Percentiles rank a stretch among this genome's conserved stretches.
These are phyloP conservation scores for Noctua janthina DNA, from an alignment of 2,888 invertebrate genomes.

Conservation along the genomic window DNA sequence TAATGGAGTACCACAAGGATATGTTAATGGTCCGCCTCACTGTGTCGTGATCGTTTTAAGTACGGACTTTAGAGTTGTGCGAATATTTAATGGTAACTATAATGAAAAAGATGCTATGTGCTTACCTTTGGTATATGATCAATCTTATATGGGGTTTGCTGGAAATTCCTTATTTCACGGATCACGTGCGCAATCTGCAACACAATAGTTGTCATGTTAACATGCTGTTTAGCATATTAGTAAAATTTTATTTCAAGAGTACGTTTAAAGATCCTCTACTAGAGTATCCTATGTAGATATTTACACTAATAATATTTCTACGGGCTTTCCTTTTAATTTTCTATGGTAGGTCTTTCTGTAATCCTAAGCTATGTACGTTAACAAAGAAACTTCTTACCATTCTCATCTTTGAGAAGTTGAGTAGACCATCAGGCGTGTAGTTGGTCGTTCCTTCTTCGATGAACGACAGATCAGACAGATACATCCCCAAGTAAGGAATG, in stretches of 20 bases:
- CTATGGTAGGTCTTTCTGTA: background rate
- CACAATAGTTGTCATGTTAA: background rate
- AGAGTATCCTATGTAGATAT: background rate
- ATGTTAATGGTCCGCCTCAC: background rate
- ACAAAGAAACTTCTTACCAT: slow-evolving; percentile 92
- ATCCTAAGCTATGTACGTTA: background rate
- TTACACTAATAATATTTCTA: background rate
- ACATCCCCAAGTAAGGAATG: slow-evolving; percentile 96
- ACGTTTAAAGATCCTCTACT: too few relatives aligned
- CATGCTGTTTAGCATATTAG: background rate
- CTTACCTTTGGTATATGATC: slow-evolving; percentile 94
- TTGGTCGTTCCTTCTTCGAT: slow-evolving; percentile 98
- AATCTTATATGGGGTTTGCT: slow-evolving; percentile 97
- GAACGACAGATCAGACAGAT: slow-evolving; percentile 97
- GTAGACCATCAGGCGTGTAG: slow-evolving; percentile 96
- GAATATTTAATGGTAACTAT: background rate
- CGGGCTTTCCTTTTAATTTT: background rate
- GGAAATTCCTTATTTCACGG: slow-evolving; percentile 96
- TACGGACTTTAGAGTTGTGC: background rate
- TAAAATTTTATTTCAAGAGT: background rate
- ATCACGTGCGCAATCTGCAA: slow-evolving; percentile 97
- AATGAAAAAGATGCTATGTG: background rate
- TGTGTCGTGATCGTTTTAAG: background rate
- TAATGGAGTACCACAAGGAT: slow-evolving; percentile 2
- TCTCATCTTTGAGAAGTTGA: slow-evolving; percentile 98